phyloP scores from a whole-genome alignment of 2,888 invertebrate species.

The Papilio elwesi region DNA sequence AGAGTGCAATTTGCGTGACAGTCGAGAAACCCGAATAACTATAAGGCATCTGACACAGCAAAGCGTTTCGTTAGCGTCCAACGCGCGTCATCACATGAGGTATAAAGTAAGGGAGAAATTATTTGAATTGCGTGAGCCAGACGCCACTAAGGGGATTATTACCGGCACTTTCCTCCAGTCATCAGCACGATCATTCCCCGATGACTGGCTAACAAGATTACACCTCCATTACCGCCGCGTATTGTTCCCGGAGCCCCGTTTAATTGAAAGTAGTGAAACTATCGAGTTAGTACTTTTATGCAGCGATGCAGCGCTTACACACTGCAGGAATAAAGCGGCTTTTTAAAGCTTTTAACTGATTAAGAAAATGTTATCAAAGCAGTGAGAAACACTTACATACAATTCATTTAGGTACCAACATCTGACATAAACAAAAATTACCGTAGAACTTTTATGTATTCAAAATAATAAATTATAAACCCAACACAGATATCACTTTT shows the following conservation, averaged over 20 bases:
- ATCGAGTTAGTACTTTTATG: constrained; percentile 42
- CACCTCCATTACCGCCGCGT: constrained; percentile 58
- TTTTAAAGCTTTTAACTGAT: too few relatives aligned
- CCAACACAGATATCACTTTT: too few relatives aligned
- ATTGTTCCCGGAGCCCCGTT: constrained; percentile 56
- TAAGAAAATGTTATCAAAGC: too few relatives aligned
- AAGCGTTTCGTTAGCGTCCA: not conserved
- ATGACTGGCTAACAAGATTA: constrained; percentile 72
- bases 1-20: constrained; percentile 24
- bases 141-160: constrained; percentile 65
- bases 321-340: not conserved
- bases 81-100: constrained; percentile 21
- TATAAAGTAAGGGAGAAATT: constrained; percentile 15
- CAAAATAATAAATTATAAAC: too few relatives aligned
- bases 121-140: constrained; percentile 27
- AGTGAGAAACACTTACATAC: too few relatives aligned
- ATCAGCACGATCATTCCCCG: constrained; percentile 69
- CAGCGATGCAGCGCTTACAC: constrained; percentile 47
- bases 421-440: too few relatives aligned
- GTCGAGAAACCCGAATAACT: not conserved
- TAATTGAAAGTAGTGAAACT: constrained; percentile 71
- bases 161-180: constrained; percentile 62
- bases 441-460: too few relatives aligned
- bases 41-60: constrained; percentile 28
- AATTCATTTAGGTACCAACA: too few relatives aligned